A percentile compares a stretch with the other conserved stretches of the same genome.
These are phyloP conservation scores for Erpobdella octoculata DNA, from an alignment of 2,888 invertebrate species.

Conservation along the genomic window DNA sequence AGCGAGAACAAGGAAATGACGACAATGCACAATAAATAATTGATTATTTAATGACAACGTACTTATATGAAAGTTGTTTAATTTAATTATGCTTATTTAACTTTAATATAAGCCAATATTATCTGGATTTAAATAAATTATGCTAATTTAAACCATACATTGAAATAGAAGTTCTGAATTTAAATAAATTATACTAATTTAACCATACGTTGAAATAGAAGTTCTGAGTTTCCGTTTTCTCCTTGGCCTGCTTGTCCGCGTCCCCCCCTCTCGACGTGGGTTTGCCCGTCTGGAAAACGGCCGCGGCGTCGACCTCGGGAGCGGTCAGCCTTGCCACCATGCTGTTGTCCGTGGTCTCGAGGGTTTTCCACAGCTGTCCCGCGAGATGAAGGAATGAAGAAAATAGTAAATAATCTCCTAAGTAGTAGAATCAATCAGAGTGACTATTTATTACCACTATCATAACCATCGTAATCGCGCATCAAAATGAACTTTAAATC, in stretches of 20 bases:
- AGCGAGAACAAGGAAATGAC: no score
- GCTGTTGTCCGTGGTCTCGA: slow-evolving; percentile 84
- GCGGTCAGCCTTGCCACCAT: slow-evolving; percentile 69
- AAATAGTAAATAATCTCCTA: background rate
- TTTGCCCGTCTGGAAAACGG: slow-evolving; percentile 54
- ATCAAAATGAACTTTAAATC: no score
- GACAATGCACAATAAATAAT: no score
- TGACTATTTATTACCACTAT: background rate
- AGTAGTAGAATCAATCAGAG: background rate
- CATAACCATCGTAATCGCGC: background rate
- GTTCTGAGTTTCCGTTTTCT: slow-evolving; percentile 13
- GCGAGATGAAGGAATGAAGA: background rate
- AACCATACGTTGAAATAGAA: slow-evolving; percentile 13
- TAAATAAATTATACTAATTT: no score
- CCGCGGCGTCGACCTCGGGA: slow-evolving; percentile 67
- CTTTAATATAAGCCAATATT: no score
- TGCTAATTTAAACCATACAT: no score
- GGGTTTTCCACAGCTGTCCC: slow-evolving; percentile 73
- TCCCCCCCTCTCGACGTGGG: slow-evolving; percentile 42
- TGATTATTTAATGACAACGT: no score
- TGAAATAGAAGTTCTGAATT: slow-evolving; percentile 15
- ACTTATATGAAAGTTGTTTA: no score
- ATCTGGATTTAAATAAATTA: no score
- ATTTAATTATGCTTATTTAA: no score
- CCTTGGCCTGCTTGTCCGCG: background rate